Percentiles rank a stretch among this genome's conserved stretches.
These are phyloP conservation scores for Gephyroberyx darwinii DNA, from an alignment of 2,797 vertebrate genomes.

Conservation along the genomic window DNA sequence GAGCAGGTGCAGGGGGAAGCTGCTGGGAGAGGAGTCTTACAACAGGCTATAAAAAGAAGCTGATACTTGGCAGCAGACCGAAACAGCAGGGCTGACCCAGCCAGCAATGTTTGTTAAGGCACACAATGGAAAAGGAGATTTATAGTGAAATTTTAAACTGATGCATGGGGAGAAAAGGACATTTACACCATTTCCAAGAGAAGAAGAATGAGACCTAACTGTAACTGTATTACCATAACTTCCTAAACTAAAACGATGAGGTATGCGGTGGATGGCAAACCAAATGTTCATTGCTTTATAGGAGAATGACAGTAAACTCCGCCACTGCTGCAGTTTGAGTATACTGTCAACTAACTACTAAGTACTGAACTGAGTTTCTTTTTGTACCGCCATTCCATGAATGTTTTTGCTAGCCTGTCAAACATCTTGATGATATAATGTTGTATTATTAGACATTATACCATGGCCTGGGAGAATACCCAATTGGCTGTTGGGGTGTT, in stretches of 20 bases:
- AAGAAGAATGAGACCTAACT: conserved; percentile 11
- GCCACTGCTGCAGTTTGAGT: too few relatives aligned
- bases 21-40: conserved; percentile 1
- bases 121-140: conserved; percentile 12
- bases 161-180: conserved; percentile 2
- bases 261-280: too few relatives aligned
- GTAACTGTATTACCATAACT: conserved; percentile 8
- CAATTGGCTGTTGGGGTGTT: conserved; percentile 46
- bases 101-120: not conserved
- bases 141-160: conserved; percentile 10
- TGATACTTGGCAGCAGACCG: conserved; percentile 20
- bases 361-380: too few relatives aligned
- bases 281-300: too few relatives aligned
- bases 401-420: too few relatives aligned
- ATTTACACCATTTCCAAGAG: not conserved
- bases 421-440: too few relatives aligned
- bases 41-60: conserved; percentile 31
- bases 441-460: conserved; percentile 52
- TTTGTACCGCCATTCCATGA: too few relatives aligned
- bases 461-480: conserved; percentile 42
- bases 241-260: not conserved
- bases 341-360: too few relatives aligned
- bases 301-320: too few relatives aligned
- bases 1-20: conserved; percentile 12
- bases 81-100: conserved; percentile 14